Evolutionary conservation across 2,797 vertebrate species (phyloP), one percentile per base, ranked within the genome.

Genomic region (Lophotriccus pileatus): DNA sequence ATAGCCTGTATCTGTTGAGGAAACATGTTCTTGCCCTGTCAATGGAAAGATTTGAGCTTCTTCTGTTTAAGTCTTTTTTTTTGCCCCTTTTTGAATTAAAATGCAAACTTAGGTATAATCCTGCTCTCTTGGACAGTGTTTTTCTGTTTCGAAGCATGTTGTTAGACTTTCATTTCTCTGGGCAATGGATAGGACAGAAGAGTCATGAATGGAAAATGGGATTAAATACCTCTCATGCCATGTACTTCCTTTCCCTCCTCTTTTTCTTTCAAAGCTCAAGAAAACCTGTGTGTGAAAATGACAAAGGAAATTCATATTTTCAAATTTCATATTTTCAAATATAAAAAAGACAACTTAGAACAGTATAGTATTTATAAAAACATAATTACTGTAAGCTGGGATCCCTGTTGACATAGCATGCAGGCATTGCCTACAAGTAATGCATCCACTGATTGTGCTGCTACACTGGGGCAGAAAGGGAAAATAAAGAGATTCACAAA

Each of bases 401-500:
- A 76, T 86, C 30, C 15, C 55, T 64, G 43, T 81, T 91, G 84
- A 59, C 55, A 69, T 49, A 84, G 5, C 4, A 3, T 62, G 24
- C 36, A 81, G 77, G 32, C 52, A 37, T 46, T 11, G 1, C 39
- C 47, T 76, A 34, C 23, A 70, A 90, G 63, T 53, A 67, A 79
- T 66, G 36, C 28, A 72, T 44, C 58, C 79, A 59, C 43, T 53
- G 73, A 92, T 56, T 75, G 43, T 74, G 55, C 62, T 81, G 34
- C 41, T 59, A 66, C 76, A 50, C 32, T 56, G 55, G 9, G 21
- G 64, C 34, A 44, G 78, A 60, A 84, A 59, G 68, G 64, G 34
- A 82, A 87, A 92, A 93, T 84, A 87, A 56, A 76, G 66, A 91
- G 27, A 79, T 84, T 89, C 63, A 88, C 85, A 94, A 92, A 96